Evolutionary conservation across 2,797 vertebrate genomes (phyloP).

Genomic region (Trachurus trachurus): DNA sequence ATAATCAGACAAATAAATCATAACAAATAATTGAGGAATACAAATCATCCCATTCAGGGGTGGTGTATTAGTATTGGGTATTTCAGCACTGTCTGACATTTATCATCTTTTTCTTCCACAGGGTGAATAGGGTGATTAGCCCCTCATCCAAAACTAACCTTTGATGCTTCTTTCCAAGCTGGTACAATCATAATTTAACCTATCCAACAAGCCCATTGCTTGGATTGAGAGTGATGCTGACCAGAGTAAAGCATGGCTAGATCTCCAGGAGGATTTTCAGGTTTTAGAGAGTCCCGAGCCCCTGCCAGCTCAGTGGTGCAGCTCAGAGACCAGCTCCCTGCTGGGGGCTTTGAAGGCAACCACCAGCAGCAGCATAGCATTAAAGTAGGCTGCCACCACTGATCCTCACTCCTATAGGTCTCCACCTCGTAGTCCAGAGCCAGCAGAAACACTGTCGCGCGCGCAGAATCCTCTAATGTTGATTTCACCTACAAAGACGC

Average conservation of each 20-base stretch:
- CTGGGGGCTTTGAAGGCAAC: slow-evolving; percentile 44
- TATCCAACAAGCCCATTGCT: slow-evolving; percentile 3
- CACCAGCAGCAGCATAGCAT: slow-evolving; percentile 9
- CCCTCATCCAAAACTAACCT: slow-evolving; percentile 17
- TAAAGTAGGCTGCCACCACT: slow-evolving; percentile 18
- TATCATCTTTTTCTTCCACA: not conserved
- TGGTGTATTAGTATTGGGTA: not conserved
- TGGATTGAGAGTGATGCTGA: slow-evolving; percentile 11
- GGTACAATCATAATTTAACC: slow-evolving; percentile 8
- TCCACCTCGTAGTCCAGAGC: slow-evolving; percentile 10
- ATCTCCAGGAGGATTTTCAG: slow-evolving; percentile 24
- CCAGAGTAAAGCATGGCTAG: not conserved
- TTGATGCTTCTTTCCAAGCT: slow-evolving; percentile 25
- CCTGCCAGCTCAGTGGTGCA: slow-evolving; percentile 32
- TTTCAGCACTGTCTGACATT: not conserved
- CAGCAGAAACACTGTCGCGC: not conserved
- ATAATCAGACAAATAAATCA: no score
- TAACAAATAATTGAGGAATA: not conserved
- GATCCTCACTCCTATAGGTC: slow-evolving; percentile 30
- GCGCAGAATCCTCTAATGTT: slow-evolving; percentile 16
- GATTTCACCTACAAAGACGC: slow-evolving; percentile 13
- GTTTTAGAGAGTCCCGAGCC: slow-evolving; percentile 32
- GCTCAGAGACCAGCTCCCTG: slow-evolving; percentile 36
- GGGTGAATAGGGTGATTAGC: slow-evolving; percentile 6
- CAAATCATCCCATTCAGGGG: not conserved